Conservation (phyloP, 2,888 invertebrate species). For the Cecidostiba fungosa region DNA sequence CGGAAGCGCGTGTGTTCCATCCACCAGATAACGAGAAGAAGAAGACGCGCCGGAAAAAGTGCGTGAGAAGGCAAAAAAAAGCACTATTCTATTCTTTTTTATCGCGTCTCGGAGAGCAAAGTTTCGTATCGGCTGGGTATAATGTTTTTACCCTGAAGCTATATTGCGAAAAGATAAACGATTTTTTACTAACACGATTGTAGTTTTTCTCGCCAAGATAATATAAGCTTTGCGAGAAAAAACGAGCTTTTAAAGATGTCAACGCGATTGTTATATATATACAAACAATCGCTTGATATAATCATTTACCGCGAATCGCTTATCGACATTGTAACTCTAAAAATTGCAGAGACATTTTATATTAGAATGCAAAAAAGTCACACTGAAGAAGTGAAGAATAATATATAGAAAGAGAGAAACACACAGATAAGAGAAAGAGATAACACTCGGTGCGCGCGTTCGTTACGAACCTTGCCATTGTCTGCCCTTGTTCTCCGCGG, state of each 20-base stretch:
- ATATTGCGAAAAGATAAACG: no score
- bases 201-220: no score
- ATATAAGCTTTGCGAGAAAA: not conserved
- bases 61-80: not conserved
- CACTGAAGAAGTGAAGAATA: not conserved
- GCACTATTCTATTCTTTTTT: not conserved
- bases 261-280: no score
- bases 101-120: not conserved
- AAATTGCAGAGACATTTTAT: no score
- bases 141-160: no score
- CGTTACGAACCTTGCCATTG: conserved; percentile 77
- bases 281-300: no score
- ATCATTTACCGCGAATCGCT: no score
- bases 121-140: no score
- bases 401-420: not conserved
- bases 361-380: no score
- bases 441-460: no score
- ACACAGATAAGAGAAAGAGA: not conserved
- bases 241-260: not conserved
- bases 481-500: conserved; percentile 72
- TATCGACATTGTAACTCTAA: no score
- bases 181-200: no score
- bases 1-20: not conserved
- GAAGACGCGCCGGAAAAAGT: not conserved
- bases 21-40: not conserved